Evolutionary conservation across 2,113 vertebrate species (phyloP).

Genomic region (Solea solea): DNA sequence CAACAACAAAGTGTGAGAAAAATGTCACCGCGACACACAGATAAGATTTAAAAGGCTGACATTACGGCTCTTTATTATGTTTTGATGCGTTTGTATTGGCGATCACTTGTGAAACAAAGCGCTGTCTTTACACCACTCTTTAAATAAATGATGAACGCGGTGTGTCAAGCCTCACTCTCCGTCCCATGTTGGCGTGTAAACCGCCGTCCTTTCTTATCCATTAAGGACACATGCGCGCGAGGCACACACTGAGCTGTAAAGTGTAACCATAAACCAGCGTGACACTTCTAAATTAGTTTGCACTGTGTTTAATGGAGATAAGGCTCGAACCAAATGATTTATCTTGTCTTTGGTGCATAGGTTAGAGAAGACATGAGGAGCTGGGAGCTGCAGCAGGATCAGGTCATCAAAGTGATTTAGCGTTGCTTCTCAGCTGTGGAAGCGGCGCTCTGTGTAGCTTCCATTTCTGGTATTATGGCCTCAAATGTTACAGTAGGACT

Average conservation of each 20-base stretch:
- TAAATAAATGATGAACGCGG: not conserved
- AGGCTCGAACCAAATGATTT: conserved; percentile 7
- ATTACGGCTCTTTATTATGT: too few species aligned
- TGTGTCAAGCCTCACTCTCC: not conserved
- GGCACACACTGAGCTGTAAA: not conserved
- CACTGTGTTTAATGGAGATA: not conserved
- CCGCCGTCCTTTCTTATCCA: not conserved
- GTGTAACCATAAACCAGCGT: not conserved
- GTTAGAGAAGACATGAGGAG: not conserved
- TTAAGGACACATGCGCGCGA: not conserved
- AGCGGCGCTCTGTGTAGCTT: conserved; percentile 29
- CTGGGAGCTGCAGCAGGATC: conserved; percentile 26
- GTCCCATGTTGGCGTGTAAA: not conserved
- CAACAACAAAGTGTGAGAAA: not conserved
- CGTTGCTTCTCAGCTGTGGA: conserved; percentile 32
- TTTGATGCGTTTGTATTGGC: too few species aligned
- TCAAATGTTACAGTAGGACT: conserved; percentile 28
- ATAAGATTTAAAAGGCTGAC: too few species aligned
- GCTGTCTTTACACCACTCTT: not conserved
- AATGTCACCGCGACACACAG: too few species aligned
- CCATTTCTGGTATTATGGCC: conserved; percentile 40
- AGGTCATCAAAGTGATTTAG: conserved; percentile 45
- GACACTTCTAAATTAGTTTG: conserved; percentile 1
- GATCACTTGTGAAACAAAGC: too few species aligned
- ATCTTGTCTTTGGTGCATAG: not conserved